These are phyloP conservation scores for Smutsia temminckii DNA, from an alignment of 2,797 vertebrate genomes.

Conservation along the genomic window DNA sequence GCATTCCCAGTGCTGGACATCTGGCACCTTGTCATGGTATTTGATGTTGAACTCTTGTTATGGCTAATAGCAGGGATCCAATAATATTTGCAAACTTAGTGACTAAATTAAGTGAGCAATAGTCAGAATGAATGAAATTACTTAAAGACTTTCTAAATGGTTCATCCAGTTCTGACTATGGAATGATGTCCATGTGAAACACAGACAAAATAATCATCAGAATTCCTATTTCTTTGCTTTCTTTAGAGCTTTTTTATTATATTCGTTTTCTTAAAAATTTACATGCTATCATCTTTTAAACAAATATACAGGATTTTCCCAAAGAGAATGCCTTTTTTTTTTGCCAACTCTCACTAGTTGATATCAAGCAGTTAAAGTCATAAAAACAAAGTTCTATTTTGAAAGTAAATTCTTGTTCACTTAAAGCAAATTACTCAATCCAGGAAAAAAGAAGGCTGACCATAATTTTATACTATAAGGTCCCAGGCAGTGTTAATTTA, in stretches of 20 bases:
- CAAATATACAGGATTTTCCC: not conserved
- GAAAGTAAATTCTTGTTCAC: slow-evolving; percentile 31
- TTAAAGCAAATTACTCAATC: slow-evolving; percentile 20
- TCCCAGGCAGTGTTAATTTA: slow-evolving; percentile 15
- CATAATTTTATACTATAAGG: not conserved
- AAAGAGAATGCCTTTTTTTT: not conserved
- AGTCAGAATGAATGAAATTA: not conserved
- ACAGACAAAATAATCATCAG: not conserved
- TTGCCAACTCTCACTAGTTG: not conserved
- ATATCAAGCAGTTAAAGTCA: not conserved
- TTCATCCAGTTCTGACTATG: not conserved
- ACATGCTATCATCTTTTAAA: not conserved
- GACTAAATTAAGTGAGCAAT: not conserved
- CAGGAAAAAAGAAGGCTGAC: not conserved
- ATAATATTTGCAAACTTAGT: not conserved
- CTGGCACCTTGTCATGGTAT: not conserved
- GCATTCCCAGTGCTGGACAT: not conserved
- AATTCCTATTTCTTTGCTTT: not conserved
- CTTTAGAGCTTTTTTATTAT: not conserved
- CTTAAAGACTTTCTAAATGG: not conserved
- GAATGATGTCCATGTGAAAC: not conserved
- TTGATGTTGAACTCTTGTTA: not conserved
- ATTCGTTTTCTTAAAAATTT: not conserved
- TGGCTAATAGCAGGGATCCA: not conserved
- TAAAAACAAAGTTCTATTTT: slow-evolving; percentile 18